Evolutionary conservation across 2,113 vertebrate species (phyloP).

Genomic region (Hippocampus abdominalis): DNA sequence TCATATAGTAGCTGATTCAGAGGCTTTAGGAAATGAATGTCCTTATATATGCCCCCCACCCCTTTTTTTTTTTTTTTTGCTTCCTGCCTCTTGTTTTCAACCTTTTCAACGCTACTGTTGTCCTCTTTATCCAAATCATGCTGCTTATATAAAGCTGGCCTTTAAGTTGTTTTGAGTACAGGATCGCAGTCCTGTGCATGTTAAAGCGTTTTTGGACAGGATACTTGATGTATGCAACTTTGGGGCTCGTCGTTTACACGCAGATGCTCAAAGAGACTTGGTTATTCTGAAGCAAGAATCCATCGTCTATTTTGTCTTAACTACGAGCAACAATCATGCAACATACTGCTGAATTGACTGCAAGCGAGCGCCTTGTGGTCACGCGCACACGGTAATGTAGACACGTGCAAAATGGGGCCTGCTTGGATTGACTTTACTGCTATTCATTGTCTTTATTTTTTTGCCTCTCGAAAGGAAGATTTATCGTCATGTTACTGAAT

Average conservation of each 20-base stretch:
- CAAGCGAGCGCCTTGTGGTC: not conserved
- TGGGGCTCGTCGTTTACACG: slow-evolving; percentile 23
- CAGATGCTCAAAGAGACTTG: slow-evolving; percentile 17
- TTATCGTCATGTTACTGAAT: slow-evolving; percentile 77
- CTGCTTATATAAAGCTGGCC: slow-evolving; percentile 34
- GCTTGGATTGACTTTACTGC: slow-evolving; percentile 36
- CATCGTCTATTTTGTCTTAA: slow-evolving; percentile 12
- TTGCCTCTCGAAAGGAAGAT: slow-evolving; percentile 67
- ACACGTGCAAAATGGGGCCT: slow-evolving; percentile 20
- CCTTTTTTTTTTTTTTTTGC: slow-evolving; percentile 3
- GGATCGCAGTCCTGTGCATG: slow-evolving; percentile 15
- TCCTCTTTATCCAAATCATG: slow-evolving; percentile 31
- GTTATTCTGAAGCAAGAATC: slow-evolving; percentile 15
- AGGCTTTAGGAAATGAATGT: slow-evolving; percentile 48
- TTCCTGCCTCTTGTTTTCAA: slow-evolving; percentile 20
- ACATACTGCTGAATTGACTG: slow-evolving; percentile 2
- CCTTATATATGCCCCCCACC: slow-evolving; percentile 4
- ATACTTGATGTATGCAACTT: slow-evolving; percentile 12
- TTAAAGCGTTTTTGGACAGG: slow-evolving; percentile 22
- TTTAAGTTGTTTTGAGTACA: slow-evolving; percentile 13
- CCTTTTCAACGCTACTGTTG: slow-evolving; percentile 8
- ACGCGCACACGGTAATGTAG: not conserved
- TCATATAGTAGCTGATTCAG: slow-evolving; percentile 41
- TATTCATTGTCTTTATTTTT: slow-evolving; percentile 55
- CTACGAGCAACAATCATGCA: slow-evolving; percentile 8